Evolutionary conservation across 2,888 invertebrate genomes (phyloP), one percentile per base, ranked within the genome.

Genomic region (Anaspis maculata): DNA sequence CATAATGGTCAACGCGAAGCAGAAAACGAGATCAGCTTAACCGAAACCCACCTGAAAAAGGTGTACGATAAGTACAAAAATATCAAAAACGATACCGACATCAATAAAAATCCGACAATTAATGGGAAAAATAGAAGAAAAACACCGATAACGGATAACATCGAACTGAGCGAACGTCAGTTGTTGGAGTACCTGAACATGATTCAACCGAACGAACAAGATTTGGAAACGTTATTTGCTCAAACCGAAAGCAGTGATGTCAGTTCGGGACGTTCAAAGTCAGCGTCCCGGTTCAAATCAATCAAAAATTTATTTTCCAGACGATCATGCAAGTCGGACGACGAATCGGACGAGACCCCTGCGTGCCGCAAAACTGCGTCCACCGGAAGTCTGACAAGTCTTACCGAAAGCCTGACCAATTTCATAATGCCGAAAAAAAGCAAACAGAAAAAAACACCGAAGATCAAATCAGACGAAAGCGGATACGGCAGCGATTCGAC

Each of bases 401-500:
- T 63, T 27, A 52, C 56, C 11, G 58, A 62, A 39, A 59, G 56
- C 34, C 38, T 63, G 29, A 52, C 56, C 11, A 59, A 62, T 40
- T 51, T 62, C 25, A 51, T 64, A 13, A 37, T 50, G 27, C 56
- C 59, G 4, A 53, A 52, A 34, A 51, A 55, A 31, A 51, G 46
- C 9, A 37, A 46, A 48, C 51, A 53, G 28, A 49, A 46, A 41
- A 56, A 55, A 37, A 13, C 25, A 6, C n/a, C 24, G 5, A 58
- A 56, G 52, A 48, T 49, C 39, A 66, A 57, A 50, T 55, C 48
- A 6, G 74, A 74, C 45, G 76, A 75, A 52, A 74, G 73, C 48
- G 76, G 74, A 10, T 76, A 76, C 48, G 75, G 74, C 40, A 73
- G 72, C 25, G 76, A 76, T 51, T 73, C 73, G 10, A 73, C 73